phyloP scores from a whole-genome alignment of 2,797 vertebrate genomes.

The Atherinosoma microstoma region DNA sequence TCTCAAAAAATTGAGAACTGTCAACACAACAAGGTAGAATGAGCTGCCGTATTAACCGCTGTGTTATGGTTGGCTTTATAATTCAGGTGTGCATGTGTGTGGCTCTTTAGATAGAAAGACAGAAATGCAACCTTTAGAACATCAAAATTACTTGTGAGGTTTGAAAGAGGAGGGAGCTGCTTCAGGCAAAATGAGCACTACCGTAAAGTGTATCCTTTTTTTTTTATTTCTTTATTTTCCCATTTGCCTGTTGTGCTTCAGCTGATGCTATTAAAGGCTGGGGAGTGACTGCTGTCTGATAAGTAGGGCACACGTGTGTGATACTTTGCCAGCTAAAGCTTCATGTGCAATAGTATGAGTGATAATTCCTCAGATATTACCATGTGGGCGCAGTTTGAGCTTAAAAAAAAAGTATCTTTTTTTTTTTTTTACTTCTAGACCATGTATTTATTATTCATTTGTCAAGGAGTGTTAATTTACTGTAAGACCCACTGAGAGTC shows the following conservation, averaged over 20 bases:
- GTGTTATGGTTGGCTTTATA: conserved; percentile 23
- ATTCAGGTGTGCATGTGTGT: conserved; percentile 11
- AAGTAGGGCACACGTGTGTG: conserved; percentile 72
- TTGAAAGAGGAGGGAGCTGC: conserved; percentile 42
- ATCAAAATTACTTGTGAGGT: conserved; percentile 44
- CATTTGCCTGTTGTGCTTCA: conserved; percentile 61
- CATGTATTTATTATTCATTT: neutral
- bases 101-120: conserved; percentile 4
- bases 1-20: conserved; percentile 37
- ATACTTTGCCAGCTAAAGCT: conserved; percentile 49
- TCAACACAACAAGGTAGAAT: conserved; percentile 31
- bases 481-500: conserved; percentile 3
- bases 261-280: conserved; percentile 74
- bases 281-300: conserved; percentile 66
- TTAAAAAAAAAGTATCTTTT: conserved; percentile 10
- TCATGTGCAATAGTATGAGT: conserved; percentile 45
- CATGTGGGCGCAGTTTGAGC: conserved; percentile 10
- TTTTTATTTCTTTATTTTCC: conserved; percentile 38
- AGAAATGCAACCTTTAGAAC: conserved; percentile 30
- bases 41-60: conserved; percentile 21
- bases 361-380: conserved; percentile 15
- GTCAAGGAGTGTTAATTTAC: neutral
- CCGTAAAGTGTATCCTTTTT: conserved; percentile 54
- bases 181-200: conserved; percentile 45
- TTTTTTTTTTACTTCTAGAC: neutral